These are phyloP conservation scores for Parascotia fuliginaria DNA, from an alignment of 2,888 invertebrate species.

Conservation along the genomic window DNA sequence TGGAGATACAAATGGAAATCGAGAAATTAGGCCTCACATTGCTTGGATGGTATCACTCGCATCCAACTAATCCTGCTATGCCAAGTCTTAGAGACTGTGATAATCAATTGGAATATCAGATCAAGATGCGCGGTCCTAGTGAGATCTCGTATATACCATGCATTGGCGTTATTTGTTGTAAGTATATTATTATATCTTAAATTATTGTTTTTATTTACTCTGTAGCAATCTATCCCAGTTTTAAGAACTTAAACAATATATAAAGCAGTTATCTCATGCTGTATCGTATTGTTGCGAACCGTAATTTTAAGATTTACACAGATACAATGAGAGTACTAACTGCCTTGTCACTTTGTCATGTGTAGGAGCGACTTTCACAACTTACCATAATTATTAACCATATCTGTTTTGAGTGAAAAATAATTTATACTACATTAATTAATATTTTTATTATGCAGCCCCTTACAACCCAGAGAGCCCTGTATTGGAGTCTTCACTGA, in stretches of 20 bases:
- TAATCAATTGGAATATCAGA: slow-evolving; percentile 97
- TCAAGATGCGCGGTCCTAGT: slow-evolving; percentile 95
- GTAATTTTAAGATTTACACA: no score
- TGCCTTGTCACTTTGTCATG: no score
- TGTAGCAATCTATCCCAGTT: no score
- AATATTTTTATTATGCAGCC: slow-evolving; percentile 82
- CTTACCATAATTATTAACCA: no score
- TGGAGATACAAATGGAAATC: slow-evolving; percentile 93
- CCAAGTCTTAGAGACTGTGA: slow-evolving; percentile 96
- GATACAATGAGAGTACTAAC: no score
- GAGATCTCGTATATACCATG: slow-evolving; percentile 97
- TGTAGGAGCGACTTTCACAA: no score
- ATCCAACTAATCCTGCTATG: slow-evolving; percentile 94
- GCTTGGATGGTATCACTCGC: slow-evolving; percentile 98
- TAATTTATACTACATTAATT: not conserved
- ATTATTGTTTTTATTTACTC: no score
- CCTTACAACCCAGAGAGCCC: slow-evolving; percentile 93
- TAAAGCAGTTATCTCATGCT: no score
- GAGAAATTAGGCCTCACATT: slow-evolving; percentile 92
- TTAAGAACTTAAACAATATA: no score
- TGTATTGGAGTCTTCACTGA: slow-evolving; percentile 92
- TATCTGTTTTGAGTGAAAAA: no score
- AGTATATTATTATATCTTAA: slow-evolving; percentile 76
- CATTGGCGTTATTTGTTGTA: slow-evolving; percentile 96
- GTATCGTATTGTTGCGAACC: no score